Evolutionary conservation across 2,888 invertebrate species (phyloP), one percentile per base, ranked within the genome.

Genomic region (Agriopis aurantiaria): DNA sequence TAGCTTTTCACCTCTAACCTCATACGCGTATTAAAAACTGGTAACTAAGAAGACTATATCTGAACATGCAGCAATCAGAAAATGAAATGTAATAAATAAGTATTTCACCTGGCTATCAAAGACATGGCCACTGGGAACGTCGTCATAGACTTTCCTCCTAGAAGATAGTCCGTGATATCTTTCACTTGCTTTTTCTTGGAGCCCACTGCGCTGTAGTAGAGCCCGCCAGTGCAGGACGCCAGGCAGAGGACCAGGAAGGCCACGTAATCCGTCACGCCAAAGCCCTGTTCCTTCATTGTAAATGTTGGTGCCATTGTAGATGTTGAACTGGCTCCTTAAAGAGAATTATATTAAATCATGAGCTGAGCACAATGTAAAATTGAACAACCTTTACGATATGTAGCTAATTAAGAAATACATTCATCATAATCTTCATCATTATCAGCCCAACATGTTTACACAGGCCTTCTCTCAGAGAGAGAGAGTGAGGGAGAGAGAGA

Each of bases 61-160:
- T 41, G 41, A 41, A 46, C 9, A 46, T 4, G 10, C 11, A 49
- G 14, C 10, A 23, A 23, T 23, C 17, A 23, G 17, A 23, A 23
- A 23, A 23, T 23, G 0, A 14, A 17, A 17, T 51, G 14, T n/a
- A 14, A 23, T 23, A 11, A 52, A 52, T 12, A 23, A 52, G 33
- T 14, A 0, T 43, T 43, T 87, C 76, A 97, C 97, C 97, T 97
- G 66, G 98, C 98, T 82, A 98, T 96, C 48, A 98, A 95, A 9
- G 98, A 98, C 95, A 98, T 96, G 40, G 98, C 96, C 14, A 98
- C 97, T 0, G 98, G 98, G 83, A 98, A 96, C 0, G 97, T 96
- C 70, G 96, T 95, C 95, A 98, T 95, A 69, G 96, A 95, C 80
- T 96, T 95, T 68, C 96, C 97, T 46, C 97, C 98, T 72, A 98